Conservation (phyloP, 1,140 invertebrate genomes). For the Lepidurus arcticus region DNA sequence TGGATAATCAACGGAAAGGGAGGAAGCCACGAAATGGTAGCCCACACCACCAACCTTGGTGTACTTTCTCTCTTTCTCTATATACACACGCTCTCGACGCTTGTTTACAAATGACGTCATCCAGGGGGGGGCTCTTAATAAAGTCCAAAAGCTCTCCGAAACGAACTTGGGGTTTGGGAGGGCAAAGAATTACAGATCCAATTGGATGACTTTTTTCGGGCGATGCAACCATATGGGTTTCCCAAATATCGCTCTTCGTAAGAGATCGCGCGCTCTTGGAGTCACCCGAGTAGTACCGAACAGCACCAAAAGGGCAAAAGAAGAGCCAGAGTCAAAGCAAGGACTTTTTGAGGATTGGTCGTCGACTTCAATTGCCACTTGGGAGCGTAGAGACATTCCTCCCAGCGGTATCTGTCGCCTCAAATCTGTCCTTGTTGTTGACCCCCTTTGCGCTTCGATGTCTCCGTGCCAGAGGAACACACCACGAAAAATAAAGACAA, state of each 20-base stretch:
- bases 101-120: background rate
- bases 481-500: background rate
- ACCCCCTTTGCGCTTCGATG: background rate
- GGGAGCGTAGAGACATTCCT: slow-evolving; percentile 17
- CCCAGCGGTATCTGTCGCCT: background rate
- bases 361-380: slow-evolving; percentile 21
- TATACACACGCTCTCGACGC: background rate
- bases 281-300: background rate
- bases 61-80: background rate
- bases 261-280: too few species aligned
- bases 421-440: slow-evolving; percentile 11
- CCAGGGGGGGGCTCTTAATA: too few species aligned
- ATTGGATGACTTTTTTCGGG: too few species aligned
- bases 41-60: background rate
- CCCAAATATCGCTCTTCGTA: too few species aligned
- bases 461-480: background rate
- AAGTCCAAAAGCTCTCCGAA: too few species aligned
- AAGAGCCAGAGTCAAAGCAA: background rate
- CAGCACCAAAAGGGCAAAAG: background rate
- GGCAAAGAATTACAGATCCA: too few species aligned
- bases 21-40: background rate
- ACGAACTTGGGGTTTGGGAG: too few species aligned
- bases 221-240: too few species aligned
- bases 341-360: background rate
- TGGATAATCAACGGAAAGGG: slow-evolving; percentile 4